Percentiles rank a stretch among this genome's conserved stretches.
phyloP scores from a whole-genome alignment of 2,113 vertebrate genomes.

The Argyrosomus japonicus region DNA sequence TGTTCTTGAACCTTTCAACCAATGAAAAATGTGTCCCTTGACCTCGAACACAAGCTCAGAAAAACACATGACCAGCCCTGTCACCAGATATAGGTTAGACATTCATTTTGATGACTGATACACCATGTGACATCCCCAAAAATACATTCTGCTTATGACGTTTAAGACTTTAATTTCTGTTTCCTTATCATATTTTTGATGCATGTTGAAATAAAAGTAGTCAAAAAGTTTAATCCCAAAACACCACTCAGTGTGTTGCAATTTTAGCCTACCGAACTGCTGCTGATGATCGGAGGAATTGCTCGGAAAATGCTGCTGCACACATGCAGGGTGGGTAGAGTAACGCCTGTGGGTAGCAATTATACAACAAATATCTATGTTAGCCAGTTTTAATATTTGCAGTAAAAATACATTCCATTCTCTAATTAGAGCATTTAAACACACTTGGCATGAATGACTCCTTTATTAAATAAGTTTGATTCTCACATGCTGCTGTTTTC shows the following conservation, averaged over 20 bases:
- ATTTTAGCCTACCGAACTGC: background rate
- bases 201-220: background rate
- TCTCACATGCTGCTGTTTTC: conserved; percentile 39
- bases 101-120: background rate
- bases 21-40: conserved; percentile 10
- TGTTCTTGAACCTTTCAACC: conserved; percentile 29
- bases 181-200: background rate
- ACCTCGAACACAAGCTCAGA: background rate
- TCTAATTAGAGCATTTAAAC: conserved; percentile 64
- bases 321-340: conserved; percentile 32
- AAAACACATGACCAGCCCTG: background rate
- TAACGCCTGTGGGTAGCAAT: conserved; percentile 24
- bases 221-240: background rate
- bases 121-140: background rate
- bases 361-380: conserved; percentile 42
- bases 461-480: conserved; percentile 44
- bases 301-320: conserved; percentile 28
- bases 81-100: conserved; percentile 5
- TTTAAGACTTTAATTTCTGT: background rate
- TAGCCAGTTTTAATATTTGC: conserved; percentile 64
- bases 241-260: background rate
- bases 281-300: background rate
- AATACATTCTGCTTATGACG: background rate
- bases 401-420: conserved; percentile 64
- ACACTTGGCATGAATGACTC: conserved; percentile 48